Base-by-base conservation (phyloP, 2,888 invertebrate species). In the Xestia ashworthii region DNA sequence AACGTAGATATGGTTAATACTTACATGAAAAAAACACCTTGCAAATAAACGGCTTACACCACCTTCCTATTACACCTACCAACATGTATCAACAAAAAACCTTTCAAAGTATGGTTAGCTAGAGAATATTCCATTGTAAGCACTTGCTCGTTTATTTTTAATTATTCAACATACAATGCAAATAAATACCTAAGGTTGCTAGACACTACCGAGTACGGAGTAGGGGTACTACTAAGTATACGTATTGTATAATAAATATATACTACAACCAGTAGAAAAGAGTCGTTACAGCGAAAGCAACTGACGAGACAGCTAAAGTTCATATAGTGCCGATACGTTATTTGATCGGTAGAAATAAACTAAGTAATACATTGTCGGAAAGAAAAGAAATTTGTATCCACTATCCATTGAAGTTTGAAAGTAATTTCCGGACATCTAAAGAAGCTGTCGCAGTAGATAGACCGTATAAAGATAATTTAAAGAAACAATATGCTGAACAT, bases 231-330 rank as follows among this genome's bases (percentile, higher is more conserved):
- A 16, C 12, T 53, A 11, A 8, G n/a, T 69, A 69, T 12, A 44
- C 44, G 44, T 32, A 11, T 22, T 44, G 9, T 65, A 44, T 44
- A 65, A n/a, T 50, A 19, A 65, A n/a, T 50, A 19, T 38, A 14
- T 22, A 71, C 11, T n/a, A 71, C 5, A 73, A 53, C 41, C 25
- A 53, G 41, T 53, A 44, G 32, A 58, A 71, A 46, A 71, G 41
- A 76, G 41, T 69, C 32, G 76, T 50, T 76, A 68, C 11, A 50
- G 68, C 55, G 50, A 78, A 66, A 73, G 60, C 11, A 60, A 67
- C 14, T 46, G 22, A 44, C 32, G 58, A 25, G n/a, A 72, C 60
- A 67, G 3, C 50, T 67, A 44, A 48, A 74, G 71, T 72, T 71
- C 32, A 58, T 58, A 19, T 38, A 46, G 19, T 74, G 44, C 44